Conservation (phyloP, 2,888 invertebrate genomes). For the Allolobophora icterica region DNA sequence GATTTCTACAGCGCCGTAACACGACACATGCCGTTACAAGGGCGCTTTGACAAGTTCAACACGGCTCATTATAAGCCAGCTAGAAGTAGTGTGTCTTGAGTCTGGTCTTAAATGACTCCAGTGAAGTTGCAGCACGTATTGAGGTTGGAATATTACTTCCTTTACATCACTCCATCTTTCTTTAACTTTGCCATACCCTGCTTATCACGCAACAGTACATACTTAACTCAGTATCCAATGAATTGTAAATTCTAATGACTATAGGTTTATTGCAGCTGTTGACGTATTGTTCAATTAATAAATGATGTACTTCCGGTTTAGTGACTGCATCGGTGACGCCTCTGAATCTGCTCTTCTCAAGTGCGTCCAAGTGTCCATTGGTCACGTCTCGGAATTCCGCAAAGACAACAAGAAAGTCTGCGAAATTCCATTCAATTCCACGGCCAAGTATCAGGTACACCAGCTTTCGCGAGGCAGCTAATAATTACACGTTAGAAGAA, state of each 20-base stretch:
- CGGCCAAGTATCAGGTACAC: slow-evolving; percentile 67
- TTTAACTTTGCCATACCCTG: too few relatives aligned
- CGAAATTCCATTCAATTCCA: slow-evolving; percentile 69
- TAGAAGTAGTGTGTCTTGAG: too few relatives aligned
- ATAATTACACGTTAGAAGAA: too few relatives aligned
- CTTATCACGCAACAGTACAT: too few relatives aligned
- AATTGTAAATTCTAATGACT: background rate
- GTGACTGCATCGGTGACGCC: slow-evolving; percentile 67
- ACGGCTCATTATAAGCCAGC: too few relatives aligned
- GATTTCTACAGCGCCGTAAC: too few relatives aligned
- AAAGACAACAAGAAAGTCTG: slow-evolving; percentile 61
- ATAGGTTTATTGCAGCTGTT: background rate
- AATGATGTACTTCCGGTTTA: slow-evolving; percentile 45
- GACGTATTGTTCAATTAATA: background rate
- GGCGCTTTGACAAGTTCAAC: too few relatives aligned
- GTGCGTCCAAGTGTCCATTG: slow-evolving; percentile 64
- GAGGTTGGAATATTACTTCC: too few relatives aligned
- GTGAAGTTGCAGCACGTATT: too few relatives aligned
- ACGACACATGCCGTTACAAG: too few relatives aligned
- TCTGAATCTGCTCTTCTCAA: slow-evolving; percentile 67
- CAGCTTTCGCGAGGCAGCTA: background rate
- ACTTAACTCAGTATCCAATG: background rate
- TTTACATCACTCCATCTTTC: too few relatives aligned
- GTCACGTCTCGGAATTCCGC: slow-evolving; percentile 61
- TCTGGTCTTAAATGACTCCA: too few relatives aligned